phyloP scores from a whole-genome alignment of 2,797 vertebrate species.

The Ataeniobius toweri region DNA sequence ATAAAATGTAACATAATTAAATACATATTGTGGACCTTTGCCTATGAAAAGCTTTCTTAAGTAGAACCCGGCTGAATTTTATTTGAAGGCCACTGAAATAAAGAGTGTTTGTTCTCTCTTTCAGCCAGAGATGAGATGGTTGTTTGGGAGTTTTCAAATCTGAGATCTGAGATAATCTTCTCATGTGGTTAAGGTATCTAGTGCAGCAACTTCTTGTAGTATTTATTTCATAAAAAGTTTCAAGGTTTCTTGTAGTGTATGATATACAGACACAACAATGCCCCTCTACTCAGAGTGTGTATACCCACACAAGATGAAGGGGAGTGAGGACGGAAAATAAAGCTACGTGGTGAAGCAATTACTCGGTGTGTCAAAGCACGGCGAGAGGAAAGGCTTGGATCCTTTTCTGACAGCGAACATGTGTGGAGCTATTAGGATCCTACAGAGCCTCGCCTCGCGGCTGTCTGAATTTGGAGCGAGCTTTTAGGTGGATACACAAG shows the following conservation, averaged over 20 bases:
- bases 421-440: constrained; percentile 22
- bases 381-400: constrained; percentile 26
- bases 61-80: background rate
- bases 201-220: background rate
- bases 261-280: constrained; percentile 20
- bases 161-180: background rate
- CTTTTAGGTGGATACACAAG: constrained; percentile 12
- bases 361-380: constrained; percentile 51
- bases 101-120: background rate
- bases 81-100: background rate
- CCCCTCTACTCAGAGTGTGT: constrained; percentile 11
- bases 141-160: background rate
- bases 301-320: constrained; percentile 31
- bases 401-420: constrained; percentile 23
- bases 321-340: constrained; percentile 36
- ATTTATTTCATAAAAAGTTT: background rate
- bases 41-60: background rate
- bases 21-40: background rate
- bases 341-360: constrained; percentile 53
- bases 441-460: constrained; percentile 11
- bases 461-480: constrained; percentile 15
- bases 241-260: constrained; percentile 32
- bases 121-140: background rate
- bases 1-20: no score
- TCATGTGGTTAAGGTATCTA: background rate